These are phyloP conservation scores for Heterotis niloticus DNA, from an alignment of 2,113 vertebrate species.

Conservation along the genomic window DNA sequence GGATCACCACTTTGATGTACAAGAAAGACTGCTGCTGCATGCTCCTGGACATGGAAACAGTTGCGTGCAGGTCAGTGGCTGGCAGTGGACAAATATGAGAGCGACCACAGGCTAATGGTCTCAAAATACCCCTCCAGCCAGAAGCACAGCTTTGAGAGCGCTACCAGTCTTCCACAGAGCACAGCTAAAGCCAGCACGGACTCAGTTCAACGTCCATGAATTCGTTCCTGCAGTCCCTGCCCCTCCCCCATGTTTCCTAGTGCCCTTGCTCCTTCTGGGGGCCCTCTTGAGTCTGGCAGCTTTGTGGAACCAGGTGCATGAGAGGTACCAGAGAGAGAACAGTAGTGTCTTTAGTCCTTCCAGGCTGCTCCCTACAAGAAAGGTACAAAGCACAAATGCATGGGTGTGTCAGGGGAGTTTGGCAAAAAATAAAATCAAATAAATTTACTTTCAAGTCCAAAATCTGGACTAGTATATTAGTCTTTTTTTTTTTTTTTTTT, in stretches of 20 bases:
- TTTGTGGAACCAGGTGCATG: neutral
- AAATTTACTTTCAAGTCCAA: conserved; percentile 38
- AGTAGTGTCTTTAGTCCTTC: conserved; percentile 61
- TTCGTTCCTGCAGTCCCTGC: neutral
- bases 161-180: neutral
- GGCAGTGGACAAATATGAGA: no score
- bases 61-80: neutral
- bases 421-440: conserved; percentile 20
- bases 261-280: neutral
- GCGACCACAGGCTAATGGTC: no score
- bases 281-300: neutral
- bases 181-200: neutral
- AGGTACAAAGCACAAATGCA: conserved; percentile 99
- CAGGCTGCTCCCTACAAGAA: conserved; percentile 98
- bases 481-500: no score
- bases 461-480: conserved; percentile 69
- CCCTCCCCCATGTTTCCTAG: neutral
- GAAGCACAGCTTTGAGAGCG: no score
- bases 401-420: conserved; percentile 87
- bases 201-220: neutral
- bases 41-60: neutral
- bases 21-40: neutral
- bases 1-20: neutral
- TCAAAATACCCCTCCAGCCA: no score
- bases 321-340: neutral